A percentile compares a stretch with the other conserved stretches of the same genome.
These are phyloP conservation scores for Cygnus atratus DNA, from an alignment of 2,113 vertebrate genomes.

Conservation along the genomic window DNA sequence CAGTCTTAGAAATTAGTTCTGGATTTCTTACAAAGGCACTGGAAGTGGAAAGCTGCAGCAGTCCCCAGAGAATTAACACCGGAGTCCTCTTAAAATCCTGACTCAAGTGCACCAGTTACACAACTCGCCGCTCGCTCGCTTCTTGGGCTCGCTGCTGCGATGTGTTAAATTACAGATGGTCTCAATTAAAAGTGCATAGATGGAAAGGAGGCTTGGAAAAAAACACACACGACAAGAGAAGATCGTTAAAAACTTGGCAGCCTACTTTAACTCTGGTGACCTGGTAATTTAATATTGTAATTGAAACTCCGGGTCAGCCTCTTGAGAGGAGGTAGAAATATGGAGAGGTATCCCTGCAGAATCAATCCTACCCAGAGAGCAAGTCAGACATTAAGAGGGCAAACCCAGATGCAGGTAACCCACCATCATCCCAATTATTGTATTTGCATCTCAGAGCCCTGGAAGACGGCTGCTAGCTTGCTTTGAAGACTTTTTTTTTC, in stretches of 20 bases:
- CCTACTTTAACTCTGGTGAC: slow-evolving; percentile 57
- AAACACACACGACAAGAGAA: not conserved
- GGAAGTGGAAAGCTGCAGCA: slow-evolving; percentile 2
- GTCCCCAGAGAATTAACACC: not conserved
- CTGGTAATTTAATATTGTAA: slow-evolving; percentile 41
- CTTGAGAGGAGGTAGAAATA: not conserved
- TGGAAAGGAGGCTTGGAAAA: slow-evolving; percentile 12
- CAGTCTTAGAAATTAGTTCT: slow-evolving; percentile 18
- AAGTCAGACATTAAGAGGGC: not conserved
- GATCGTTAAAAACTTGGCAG: slow-evolving; percentile 51
- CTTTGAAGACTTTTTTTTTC: not conserved
- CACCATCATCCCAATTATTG: not conserved
- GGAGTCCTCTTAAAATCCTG: not conserved
- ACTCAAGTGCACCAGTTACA: not conserved
- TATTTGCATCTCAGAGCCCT: not conserved
- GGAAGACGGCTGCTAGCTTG: not conserved
- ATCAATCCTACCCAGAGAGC: not conserved
- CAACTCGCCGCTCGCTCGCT: not conserved
- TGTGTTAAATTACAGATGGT: slow-evolving; percentile 35
- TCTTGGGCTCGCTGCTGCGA: not conserved
- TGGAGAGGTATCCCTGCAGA: not conserved
- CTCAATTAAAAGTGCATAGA: not conserved
- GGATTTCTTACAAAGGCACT: not conserved
- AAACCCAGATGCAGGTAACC: not conserved
- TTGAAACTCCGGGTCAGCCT: not conserved